Conservation (phyloP, 2,113 vertebrate species). For the Ranitomeya variabilis region DNA sequence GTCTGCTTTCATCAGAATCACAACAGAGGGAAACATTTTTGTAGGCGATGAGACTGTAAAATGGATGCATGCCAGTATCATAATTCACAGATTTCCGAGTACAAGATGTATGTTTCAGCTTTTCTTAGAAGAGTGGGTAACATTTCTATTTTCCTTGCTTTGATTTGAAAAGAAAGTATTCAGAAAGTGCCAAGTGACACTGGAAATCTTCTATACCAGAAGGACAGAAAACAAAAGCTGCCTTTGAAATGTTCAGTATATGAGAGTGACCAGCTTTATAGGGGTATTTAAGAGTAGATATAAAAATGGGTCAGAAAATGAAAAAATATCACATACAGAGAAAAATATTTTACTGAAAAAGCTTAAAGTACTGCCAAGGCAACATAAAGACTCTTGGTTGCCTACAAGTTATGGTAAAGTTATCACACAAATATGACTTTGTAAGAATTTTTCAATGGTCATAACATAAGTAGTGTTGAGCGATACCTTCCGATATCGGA, state of each 20-base stretch:
- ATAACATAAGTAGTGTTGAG: too few relatives aligned
- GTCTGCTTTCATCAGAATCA: neutral
- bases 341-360: neutral
- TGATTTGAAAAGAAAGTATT: neutral
- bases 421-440: too few relatives aligned
- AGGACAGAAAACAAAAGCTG: slow-evolving; percentile 5
- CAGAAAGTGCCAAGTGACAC: slow-evolving; percentile 1
- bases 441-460: too few relatives aligned
- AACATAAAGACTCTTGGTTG: neutral
- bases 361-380: neutral
- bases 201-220: neutral
- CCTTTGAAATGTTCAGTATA: neutral
- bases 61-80: neutral
- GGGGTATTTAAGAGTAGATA: neutral
- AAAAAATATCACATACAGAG: neutral
- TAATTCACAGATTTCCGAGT: neutral
- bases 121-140: slow-evolving; percentile 12
- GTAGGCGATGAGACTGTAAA: slow-evolving; percentile 13
- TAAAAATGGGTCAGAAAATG: neutral
- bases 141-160: neutral
- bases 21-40: neutral
- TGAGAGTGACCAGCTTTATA: neutral
- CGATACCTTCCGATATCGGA: too few relatives aligned
- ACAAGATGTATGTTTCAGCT: slow-evolving; percentile 11
- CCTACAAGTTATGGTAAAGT: neutral